Evolutionary conservation across 2,113 vertebrate genomes (phyloP).

Genomic region (Delphinapterus leucas): DNA sequence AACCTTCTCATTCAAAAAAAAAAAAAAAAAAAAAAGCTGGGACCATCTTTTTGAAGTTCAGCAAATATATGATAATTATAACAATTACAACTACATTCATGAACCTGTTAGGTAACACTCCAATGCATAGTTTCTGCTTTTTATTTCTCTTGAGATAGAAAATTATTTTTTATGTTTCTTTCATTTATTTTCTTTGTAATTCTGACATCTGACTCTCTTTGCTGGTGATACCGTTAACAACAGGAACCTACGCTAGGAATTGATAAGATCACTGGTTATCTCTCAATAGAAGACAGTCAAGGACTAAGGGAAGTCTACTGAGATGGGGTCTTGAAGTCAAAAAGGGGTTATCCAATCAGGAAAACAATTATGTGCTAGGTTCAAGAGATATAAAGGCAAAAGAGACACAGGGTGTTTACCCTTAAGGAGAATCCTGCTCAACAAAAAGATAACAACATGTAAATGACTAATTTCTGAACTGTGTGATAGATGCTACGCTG

Average conservation of each 20-base stretch:
- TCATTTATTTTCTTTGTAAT: neutral
- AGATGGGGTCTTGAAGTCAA: neutral
- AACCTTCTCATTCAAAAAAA: neutral
- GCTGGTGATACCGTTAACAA: neutral
- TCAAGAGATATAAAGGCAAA: neutral
- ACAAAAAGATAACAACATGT: neutral
- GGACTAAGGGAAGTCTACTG: neutral
- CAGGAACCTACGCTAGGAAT: neutral
- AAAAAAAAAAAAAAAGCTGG: neutral
- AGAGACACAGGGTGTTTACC: neutral
- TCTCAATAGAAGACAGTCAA: neutral
- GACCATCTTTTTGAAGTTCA: neutral
- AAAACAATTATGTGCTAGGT: neutral
- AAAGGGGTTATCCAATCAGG: neutral
- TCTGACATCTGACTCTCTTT: constrained; percentile 17
- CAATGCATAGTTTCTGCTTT: neutral
- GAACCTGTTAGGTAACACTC: neutral
- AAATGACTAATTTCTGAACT: neutral
- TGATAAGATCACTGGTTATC: neutral
- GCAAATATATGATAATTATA: neutral
- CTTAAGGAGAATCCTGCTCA: neutral
- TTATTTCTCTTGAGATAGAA: neutral
- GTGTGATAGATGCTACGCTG: neutral
- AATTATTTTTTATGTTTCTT: neutral
- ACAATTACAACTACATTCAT: neutral